Percentiles rank a stretch among this genome's conserved stretches.
These are phyloP conservation scores for Cavia porcellus DNA, from an alignment of 2,113 vertebrate species.

Conservation along the genomic window DNA sequence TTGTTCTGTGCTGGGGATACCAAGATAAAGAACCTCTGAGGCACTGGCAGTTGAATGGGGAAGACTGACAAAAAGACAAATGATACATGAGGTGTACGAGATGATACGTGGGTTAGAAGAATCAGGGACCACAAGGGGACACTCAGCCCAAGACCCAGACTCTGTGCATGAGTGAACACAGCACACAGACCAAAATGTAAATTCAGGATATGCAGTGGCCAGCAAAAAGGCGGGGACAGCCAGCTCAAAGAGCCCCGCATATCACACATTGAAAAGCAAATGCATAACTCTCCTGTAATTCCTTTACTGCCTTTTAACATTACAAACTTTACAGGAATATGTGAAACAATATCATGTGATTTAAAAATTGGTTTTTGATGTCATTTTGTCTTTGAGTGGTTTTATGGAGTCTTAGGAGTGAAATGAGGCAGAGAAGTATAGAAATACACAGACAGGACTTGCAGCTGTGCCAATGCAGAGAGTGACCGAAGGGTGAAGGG, in stretches of 20 bases:
- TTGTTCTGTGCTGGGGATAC: conserved; percentile 31
- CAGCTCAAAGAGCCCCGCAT: neutral
- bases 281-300: neutral
- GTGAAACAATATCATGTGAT: neutral
- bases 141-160: neutral
- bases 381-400: neutral
- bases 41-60: neutral
- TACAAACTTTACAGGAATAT: neutral
- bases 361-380: neutral
- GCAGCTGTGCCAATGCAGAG: neutral
- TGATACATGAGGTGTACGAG: neutral
- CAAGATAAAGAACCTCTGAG: conserved; percentile 14
- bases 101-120: neutral
- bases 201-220: neutral
- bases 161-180: neutral
- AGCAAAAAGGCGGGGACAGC: neutral
- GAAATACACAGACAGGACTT: neutral
- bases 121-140: neutral
- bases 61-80: neutral
- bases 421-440: neutral
- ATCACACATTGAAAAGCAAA: neutral
- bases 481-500: neutral
- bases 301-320: neutral
- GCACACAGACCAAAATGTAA: neutral
- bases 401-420: neutral